Base-by-base conservation (phyloP, 1,140 invertebrate genomes). In the Bombus ignitus region DNA sequence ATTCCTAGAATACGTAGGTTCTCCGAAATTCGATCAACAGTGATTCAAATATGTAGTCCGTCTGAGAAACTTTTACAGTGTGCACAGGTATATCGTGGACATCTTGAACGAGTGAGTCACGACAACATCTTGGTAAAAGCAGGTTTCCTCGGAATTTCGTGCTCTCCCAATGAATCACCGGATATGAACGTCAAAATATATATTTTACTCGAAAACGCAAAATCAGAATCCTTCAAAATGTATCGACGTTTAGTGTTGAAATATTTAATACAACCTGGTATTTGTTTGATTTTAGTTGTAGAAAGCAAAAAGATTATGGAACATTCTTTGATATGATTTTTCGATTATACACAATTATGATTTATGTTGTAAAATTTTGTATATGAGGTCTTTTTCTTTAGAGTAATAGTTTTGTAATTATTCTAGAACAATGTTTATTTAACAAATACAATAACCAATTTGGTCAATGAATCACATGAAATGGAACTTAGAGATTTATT, bases 141-240 rank as follows among this genome's bases (percentile, higher is more conserved):
- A 81, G 84, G 88, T 89, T 87, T 89, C 72, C 66, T 37, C 72
- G 81, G 85, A 87, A 87, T 86, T 87, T 78, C 47, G 66, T 77
- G 70, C 59, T 32, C n/a, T 39, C 77, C n/a, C 25, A 75, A 70
- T 89, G 88, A 90, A 81, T 89, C 88, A 90, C 75, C 81, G 76
- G 47, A 65, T 39, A 53, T 59, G 47, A 42, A 70, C 44, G 62
- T 84, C 37, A 53, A 81, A 85, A 85, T 66, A 37, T 28, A 73
- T 57, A 44, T 65, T 80, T 85, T 22, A 53, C 35, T n/a, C 9
- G 9, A 66, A 76, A 71, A 59, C 22, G 9, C 65, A n/a, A 76
- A 82, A 79, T 72, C n/a, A 75, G 28, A 44, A 73, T n/a, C n/a
- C 4, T 37, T n/a, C 22, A 8, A 15, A 65, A 39, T n/a, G 22